These are phyloP conservation scores for Sarcophaga caerulescens DNA, from an alignment of 2,888 invertebrate species.

Conservation along the genomic window DNA sequence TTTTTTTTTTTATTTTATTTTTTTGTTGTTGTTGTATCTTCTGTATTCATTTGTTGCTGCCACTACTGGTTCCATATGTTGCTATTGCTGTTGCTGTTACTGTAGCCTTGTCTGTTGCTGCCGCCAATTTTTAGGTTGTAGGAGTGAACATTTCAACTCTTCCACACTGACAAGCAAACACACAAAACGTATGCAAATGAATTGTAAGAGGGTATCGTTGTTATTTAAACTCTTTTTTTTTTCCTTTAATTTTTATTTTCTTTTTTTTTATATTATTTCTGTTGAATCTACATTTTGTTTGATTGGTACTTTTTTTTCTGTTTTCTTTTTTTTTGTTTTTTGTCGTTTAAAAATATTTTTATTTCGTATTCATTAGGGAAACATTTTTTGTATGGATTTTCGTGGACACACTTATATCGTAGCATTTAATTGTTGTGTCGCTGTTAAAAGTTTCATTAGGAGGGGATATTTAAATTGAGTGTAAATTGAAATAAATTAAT, in stretches of 20 bases:
- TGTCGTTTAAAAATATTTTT: background rate
- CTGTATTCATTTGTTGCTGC: constrained; percentile 4
- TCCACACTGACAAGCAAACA: background rate
- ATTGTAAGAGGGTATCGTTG: constrained; percentile 61
- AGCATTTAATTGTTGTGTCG: background rate
- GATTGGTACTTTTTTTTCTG: constrained; percentile 7
- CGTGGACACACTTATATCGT: background rate
- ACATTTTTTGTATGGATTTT: background rate
- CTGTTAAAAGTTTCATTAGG: constrained; percentile 17
- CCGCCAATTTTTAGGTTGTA: constrained; percentile 25
- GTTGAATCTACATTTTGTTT: too few species aligned
- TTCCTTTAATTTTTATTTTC: background rate
- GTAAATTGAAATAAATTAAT: constrained; percentile 71
- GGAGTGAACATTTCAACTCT: constrained; percentile 8
- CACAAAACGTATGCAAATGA: constrained; percentile 53
- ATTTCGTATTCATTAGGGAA: constrained; percentile 46
- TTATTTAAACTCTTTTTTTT: constrained; percentile 52
- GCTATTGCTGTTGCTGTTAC: constrained; percentile 8
- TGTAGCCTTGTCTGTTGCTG: constrained; percentile 8
- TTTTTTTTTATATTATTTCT: constrained; percentile 30
- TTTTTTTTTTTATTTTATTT: background rate
- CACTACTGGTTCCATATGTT: background rate
- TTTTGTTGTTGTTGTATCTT: background rate
- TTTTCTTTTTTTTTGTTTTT: constrained; percentile 21
- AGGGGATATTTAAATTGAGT: constrained; percentile 40